Base-by-base conservation (phyloP, 1,140 invertebrate genomes). In the Penaeus japonicus region DNA sequence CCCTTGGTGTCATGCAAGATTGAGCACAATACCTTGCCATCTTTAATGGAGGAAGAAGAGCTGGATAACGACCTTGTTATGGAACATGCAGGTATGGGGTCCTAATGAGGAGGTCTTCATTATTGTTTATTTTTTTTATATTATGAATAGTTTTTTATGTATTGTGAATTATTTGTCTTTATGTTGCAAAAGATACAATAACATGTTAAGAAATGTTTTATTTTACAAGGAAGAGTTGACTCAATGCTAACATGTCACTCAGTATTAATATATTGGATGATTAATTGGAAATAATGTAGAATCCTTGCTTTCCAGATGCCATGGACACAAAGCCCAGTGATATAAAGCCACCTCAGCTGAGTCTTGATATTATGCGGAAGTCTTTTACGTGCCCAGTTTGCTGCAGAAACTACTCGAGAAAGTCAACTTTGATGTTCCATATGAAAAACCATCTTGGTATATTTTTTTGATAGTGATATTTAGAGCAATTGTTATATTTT, bases 341-440 rank as follows among this genome's bases (percentile, higher is more conserved):
- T n/a, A 57, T 86, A 30, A 86, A 79, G 32, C 84, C 77, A 27
- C 77, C 73, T 3, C 75, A 59, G 27, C 39, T 79, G 53, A 77
- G 30, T 10, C 54, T 55, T 18, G 77, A 86, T 57, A 86, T 86
- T 57, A 32, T 86, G 12, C n/a, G 84, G 32, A 78, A 65, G 15
- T 86, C 73, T 78, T 86, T 79, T 53, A 86, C 77, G 4, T 86
- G 84, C 18, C 84, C 84, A 24, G 73, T 86, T 27, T 86, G 84
- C 30, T 57, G 57, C 24, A 53, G 57, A 32, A 59, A 30, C 2
- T 86, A 79, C 27, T 55, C 73, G 2, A 78, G 75, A 24, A 27
- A 32, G n/a, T 24, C 84, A 20, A 24, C 57, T 55, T 54, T 86
- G 4, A 55, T 75, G 27, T 24, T 59, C 4, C 84, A 86, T 18